Evolutionary conservation across 2,113 vertebrate species (phyloP).

Genomic region (Tautogolabrus adspersus): DNA sequence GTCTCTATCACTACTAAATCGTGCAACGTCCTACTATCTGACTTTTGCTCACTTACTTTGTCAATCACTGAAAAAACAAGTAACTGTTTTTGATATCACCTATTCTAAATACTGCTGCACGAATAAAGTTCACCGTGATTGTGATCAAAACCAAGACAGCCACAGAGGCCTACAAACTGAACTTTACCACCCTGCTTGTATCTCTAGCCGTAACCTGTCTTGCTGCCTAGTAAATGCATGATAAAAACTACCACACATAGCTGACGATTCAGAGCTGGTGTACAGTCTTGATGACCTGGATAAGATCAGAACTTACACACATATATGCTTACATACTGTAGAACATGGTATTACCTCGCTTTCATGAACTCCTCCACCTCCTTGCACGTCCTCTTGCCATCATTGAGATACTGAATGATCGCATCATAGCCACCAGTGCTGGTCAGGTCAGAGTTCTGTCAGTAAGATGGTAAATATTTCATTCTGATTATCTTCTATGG

Average conservation of each 20-base stretch:
- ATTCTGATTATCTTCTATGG: background rate
- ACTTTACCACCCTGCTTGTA: background rate
- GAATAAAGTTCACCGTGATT: background rate
- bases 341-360: slow-evolving; percentile 86
- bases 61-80: background rate
- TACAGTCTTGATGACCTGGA: background rate
- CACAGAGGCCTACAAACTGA: background rate
- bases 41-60: background rate
- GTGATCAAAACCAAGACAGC: background rate
- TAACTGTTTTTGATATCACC: background rate
- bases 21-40: too few species aligned
- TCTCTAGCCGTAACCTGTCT: background rate
- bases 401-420: slow-evolving; percentile 92
- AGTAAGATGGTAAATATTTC: slow-evolving; percentile 3
- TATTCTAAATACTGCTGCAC: background rate
- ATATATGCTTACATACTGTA: background rate
- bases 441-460: slow-evolving; percentile 88
- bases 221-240: too few species aligned
- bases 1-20: too few species aligned
- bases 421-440: slow-evolving; percentile 90
- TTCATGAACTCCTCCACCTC: slow-evolving; percentile 97
- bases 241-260: background rate
- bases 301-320: background rate
- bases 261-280: background rate
- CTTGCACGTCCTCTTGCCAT: slow-evolving; percentile 94